These are phyloP conservation scores for Labroides dimidiatus DNA, from an alignment of 2,797 vertebrate species.

Conservation along the genomic window DNA sequence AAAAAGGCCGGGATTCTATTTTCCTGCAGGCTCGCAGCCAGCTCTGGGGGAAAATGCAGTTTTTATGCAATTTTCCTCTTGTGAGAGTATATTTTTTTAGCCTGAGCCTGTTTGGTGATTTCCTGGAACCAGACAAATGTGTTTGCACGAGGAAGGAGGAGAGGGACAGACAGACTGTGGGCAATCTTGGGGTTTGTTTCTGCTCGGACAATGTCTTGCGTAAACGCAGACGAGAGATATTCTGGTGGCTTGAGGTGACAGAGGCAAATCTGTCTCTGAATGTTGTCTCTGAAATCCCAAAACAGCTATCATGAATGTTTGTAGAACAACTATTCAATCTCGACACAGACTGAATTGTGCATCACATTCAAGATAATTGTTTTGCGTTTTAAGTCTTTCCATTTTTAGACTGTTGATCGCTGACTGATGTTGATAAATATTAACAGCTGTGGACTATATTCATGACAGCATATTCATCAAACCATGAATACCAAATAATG, in stretches of 20 bases:
- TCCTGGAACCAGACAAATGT: conserved; percentile 10
- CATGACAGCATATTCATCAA: too few relatives aligned
- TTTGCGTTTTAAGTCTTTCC: not conserved
- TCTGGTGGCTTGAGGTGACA: not conserved
- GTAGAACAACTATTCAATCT: not conserved
- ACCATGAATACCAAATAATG: too few relatives aligned
- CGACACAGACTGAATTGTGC: not conserved
- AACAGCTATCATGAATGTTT: not conserved
- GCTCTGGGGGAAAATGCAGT: not conserved
- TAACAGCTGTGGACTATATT: too few relatives aligned
- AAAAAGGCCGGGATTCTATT: conserved; percentile 22
- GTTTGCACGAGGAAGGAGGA: not conserved
- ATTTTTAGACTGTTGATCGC: too few relatives aligned
- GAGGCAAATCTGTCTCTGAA: too few relatives aligned
- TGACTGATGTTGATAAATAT: too few relatives aligned
- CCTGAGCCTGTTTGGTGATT: not conserved
- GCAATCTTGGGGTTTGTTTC: not conserved
- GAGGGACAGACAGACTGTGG: not conserved
- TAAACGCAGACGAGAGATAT: not conserved
- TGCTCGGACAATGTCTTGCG: not conserved
- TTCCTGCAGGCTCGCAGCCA: conserved; percentile 5
- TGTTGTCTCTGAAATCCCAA: not conserved
- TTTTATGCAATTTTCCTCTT: conserved; percentile 15
- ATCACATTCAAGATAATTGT: not conserved
- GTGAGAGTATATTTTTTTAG: not conserved